Conservation (phyloP, 2,888 invertebrate genomes). For the Dynastes tityus region DNA sequence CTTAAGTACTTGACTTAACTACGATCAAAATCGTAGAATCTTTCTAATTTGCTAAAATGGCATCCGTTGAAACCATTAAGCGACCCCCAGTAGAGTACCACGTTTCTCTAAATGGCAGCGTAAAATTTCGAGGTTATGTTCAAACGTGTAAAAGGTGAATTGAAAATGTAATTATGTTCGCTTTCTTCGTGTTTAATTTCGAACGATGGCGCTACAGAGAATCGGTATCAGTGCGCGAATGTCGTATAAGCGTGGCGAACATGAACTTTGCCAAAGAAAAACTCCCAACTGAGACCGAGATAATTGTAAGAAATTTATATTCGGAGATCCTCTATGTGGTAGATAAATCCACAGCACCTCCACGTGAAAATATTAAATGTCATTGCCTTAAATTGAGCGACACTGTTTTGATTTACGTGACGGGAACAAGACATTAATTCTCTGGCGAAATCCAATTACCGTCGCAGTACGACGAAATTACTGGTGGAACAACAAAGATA, state of each 20-base stretch:
- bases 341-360: slow-evolving; percentile 13
- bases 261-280: not conserved
- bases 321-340: not conserved
- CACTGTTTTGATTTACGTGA: slow-evolving; percentile 39
- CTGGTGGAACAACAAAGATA: slow-evolving; percentile 39
- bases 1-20: not conserved
- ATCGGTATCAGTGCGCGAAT: too few relatives aligned
- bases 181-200: slow-evolving; percentile 28
- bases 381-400: not conserved
- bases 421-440: slow-evolving; percentile 39
- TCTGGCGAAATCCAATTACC: slow-evolving; percentile 36
- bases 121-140: slow-evolving; percentile 2
- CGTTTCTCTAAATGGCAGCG: not conserved
- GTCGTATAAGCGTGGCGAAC: slow-evolving; percentile 8
- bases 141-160: slow-evolving; percentile 18
- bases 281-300: slow-evolving; percentile 18
- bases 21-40: slow-evolving; percentile 3
- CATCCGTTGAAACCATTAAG: not conserved
- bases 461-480: slow-evolving; percentile 26
- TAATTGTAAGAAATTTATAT: slow-evolving; percentile 13
- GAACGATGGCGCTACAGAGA: not conserved
- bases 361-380: slow-evolving; percentile 24
- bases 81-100: not conserved
- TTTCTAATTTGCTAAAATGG: not conserved
- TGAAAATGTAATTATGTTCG: slow-evolving; percentile 18